A percentile compares a stretch with the other conserved stretches of the same genome.
Conservation (phyloP, 2,797 vertebrate species). For the Epinephelus malabaricus region DNA sequence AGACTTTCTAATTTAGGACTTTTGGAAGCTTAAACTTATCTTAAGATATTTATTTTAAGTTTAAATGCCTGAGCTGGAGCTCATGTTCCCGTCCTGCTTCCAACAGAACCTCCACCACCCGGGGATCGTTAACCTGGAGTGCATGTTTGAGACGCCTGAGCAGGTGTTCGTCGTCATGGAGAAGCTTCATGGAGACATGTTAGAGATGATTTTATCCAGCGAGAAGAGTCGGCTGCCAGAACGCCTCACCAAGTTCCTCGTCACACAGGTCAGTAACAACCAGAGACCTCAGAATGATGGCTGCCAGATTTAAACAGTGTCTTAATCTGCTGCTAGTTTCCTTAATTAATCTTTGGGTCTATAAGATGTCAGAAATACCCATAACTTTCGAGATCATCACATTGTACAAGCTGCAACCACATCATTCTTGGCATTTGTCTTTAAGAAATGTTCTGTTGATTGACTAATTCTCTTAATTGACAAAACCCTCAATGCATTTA, state of each 20-base stretch:
- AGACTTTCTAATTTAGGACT: not conserved
- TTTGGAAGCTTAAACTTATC: not conserved
- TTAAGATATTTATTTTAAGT: no score
- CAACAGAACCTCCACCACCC: slow-evolving; percentile 83
- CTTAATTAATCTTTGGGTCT: no score
- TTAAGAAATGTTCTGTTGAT: no score
- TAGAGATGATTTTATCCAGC: slow-evolving; percentile 86
- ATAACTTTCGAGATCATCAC: no score
- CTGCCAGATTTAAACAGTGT: no score
- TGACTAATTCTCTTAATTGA: no score
- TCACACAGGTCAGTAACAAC: slow-evolving; percentile 76
- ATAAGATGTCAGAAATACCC: no score
- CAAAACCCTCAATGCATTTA: no score
- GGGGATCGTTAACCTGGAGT: slow-evolving; percentile 83
- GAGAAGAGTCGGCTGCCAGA: slow-evolving; percentile 86
- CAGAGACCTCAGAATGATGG: no score
- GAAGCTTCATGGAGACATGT: slow-evolving; percentile 88
- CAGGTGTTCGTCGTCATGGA: slow-evolving; percentile 87
- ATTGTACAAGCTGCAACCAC: no score
- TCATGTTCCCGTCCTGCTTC: not conserved
- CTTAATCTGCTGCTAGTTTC: no score
- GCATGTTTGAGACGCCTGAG: slow-evolving; percentile 84
- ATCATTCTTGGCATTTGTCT: no score
- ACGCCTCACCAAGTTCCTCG: slow-evolving; percentile 85
- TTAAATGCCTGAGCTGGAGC: not conserved